These are phyloP conservation scores for Pyrrhosoma nymphula DNA, from an alignment of 2,888 invertebrate genomes.

Conservation along the genomic window DNA sequence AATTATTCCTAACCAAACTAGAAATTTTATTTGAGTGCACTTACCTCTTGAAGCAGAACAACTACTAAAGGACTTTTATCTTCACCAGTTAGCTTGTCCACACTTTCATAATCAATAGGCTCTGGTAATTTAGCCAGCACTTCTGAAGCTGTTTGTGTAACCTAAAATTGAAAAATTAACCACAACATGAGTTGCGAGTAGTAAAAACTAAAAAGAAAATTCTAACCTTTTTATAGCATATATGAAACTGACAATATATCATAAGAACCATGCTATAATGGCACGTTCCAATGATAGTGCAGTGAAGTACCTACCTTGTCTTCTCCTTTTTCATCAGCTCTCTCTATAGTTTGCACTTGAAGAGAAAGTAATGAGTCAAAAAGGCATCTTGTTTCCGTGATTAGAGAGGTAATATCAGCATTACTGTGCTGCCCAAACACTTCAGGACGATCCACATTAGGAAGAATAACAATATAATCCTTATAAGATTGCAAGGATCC, in stretches of 20 bases:
- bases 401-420: conserved; percentile 92
- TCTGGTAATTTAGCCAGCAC: conserved; percentile 86
- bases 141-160: conserved; percentile 84
- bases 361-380: conserved; percentile 89
- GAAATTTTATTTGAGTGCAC: no score
- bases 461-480: conserved; percentile 89
- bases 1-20: no score
- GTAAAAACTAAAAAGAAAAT: not conserved
- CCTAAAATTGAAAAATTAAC: conserved; percentile 76
- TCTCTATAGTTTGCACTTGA: conserved; percentile 84
- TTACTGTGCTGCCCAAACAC: conserved; percentile 94
- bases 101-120: conserved; percentile 87
- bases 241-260: not conserved
- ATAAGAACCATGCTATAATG: not conserved
- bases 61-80: conserved; percentile 90
- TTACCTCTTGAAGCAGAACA: conserved; percentile 89
- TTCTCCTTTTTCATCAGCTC: conserved; percentile 83
- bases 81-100: conserved; percentile 86
- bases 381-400: conserved; percentile 87
- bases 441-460: conserved; percentile 90
- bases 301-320: conserved; percentile 81
- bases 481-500: conserved; percentile 89
- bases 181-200: not conserved
- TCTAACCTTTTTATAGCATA: not conserved
- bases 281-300: not conserved